Base-by-base conservation (phyloP, 2,797 vertebrate genomes). In the Lindbergichthys nudifrons region DNA sequence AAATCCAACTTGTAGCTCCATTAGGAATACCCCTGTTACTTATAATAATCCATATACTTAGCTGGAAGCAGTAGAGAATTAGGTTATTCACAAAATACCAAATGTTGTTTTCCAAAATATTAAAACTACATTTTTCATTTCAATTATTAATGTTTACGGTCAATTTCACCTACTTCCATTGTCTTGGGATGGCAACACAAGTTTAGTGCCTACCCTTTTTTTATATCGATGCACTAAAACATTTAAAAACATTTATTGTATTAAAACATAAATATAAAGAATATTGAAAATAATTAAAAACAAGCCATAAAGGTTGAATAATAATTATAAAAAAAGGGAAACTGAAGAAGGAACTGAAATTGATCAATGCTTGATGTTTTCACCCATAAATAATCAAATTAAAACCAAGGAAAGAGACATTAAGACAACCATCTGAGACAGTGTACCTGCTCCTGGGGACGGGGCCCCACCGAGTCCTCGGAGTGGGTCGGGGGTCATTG, bases 401-500 rank as follows among this genome's bases (percentile, higher is more conserved):
- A 45, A 21, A 5, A 9, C 19, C n/a, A 56, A 5, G 50, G 26
- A 58, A 4, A 46, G 65, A 30, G 4, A 51, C 19, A 54, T 41
- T 32, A 10, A 15, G 47, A 64, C 19, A 32, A 58, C 32, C 13
- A 5, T 30, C 3, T 4, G 6, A 41, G 51, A 77, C 2, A 13
- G 30, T 18, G 0, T 92, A 98, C 97, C 97, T 93, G 60, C 77
- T 79, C 90, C 93, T 63, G 84, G 95, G 62, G 83, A 96, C 81
- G 64, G 63, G 59, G 88, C 94, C 93, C 13, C 95, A 86, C 73
- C 94, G 85, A 75, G 73, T 52, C 88, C 89, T 67, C 87, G 82
- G 15, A 89, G 65, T 21, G 87, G 78, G 76, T 93, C 92, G 0
- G 88, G 84, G 65, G 75, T 89, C 85, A 85, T 65, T 16, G 95